Evolutionary conservation across 1,140 invertebrate species (phyloP), one percentile per base, ranked within the genome.

Genomic region (Mactra quadrangularis): DNA sequence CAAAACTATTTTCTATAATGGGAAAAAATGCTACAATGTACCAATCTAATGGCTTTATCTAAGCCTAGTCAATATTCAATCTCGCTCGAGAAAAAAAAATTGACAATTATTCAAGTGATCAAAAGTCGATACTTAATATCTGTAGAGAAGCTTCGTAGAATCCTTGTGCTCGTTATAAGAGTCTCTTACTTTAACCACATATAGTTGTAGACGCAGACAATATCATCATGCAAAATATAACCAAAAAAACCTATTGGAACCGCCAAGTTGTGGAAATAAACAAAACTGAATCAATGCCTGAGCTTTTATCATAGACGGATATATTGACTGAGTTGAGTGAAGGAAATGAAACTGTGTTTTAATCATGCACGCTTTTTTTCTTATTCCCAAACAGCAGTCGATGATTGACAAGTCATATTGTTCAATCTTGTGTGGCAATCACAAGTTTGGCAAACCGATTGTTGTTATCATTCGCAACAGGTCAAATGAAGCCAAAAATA

Each of bases 91-190:
- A 27, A 77, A 64, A 77, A n/a, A 41, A 41, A 41, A 77, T 47
- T 47, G 35, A 52, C 59, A 77, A 31, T 47, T 35, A 60, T 38
- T 31, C 57, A 60, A 17, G 17, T 68, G 76, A 78, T 68, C 33
- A 50, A 57, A 68, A 78, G 76, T 78, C 59, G 64, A 78, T 78
- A 78, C 29, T 60, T 77, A 55, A 64, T 77, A 64, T 77, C 74
- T 50, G 60, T n/a, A 11, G 45, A 25, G 29, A 41, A 7, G 6
- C 15, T 41, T 41, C n/a, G n/a, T n/a, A n/a, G n/a, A n/a, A n/a
- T n/a, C n/a, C n/a, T n/a, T n/a, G n/a, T n/a, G 27, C 35, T 50
- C 19, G 38, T 52, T 78, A 33, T 53, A 68, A 57, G 38, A 41
- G 38, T 52, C 66, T 66, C 47, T 68, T 55, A 29, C 76, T n/a